Conservation (phyloP, 2,113 vertebrate species). For the Daboia siamensis region DNA sequence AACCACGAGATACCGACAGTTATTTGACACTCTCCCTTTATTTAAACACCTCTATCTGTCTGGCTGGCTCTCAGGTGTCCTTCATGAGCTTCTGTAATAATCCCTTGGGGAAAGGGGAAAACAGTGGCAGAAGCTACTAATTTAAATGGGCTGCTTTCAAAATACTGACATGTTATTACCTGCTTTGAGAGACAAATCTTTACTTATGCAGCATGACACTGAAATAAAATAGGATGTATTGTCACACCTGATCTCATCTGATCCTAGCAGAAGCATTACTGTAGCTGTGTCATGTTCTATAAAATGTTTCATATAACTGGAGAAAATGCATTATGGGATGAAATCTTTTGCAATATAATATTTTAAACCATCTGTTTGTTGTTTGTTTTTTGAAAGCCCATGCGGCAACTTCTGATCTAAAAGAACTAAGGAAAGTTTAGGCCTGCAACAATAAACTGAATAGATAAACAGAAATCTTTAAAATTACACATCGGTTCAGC, state of each 20-base stretch:
- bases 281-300: background rate
- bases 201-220: constrained; percentile 3
- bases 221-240: constrained; percentile 30
- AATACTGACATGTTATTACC: background rate
- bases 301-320: constrained; percentile 4
- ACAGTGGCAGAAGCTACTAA: background rate
- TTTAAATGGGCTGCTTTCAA: constrained; percentile 8
- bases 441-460: background rate
- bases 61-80: background rate
- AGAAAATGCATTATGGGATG: constrained; percentile 17
- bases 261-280: background rate
- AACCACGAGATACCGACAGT: background rate
- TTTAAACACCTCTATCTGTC: background rate
- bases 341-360: background rate
- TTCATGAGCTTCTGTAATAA: background rate
- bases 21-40: background rate
- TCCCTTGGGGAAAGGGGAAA: background rate
- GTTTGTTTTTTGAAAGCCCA: background rate
- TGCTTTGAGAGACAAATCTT: background rate
- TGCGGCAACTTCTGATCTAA: background rate
- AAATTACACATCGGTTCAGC: background rate
- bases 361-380: background rate
- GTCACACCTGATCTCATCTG: constrained; percentile 1
- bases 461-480: background rate
- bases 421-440: background rate